Evolutionary conservation across 2,888 invertebrate genomes (phyloP).

Genomic region (Calliphora vomitoria): DNA sequence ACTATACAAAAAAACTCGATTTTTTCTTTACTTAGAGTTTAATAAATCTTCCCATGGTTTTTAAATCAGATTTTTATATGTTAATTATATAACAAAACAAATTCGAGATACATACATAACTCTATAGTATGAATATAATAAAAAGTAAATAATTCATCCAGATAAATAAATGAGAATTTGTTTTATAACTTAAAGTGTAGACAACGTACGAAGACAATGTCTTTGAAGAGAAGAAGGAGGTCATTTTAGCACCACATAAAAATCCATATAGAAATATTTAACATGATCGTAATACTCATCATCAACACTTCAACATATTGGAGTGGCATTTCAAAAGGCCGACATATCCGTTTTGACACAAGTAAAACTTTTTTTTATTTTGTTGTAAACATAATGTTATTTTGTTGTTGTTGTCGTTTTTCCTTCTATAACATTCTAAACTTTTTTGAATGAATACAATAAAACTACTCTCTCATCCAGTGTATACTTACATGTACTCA

Average conservation of each 20-base stretch:
- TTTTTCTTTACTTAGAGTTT: too few relatives aligned
- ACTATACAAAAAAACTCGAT: too few relatives aligned
- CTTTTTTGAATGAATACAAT: slow-evolving; percentile 30
- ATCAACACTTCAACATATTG: slow-evolving; percentile 61
- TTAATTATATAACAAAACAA: slow-evolving; percentile 27
- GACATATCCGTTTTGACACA: slow-evolving; percentile 75
- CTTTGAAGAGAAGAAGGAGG: slow-evolving; percentile 43
- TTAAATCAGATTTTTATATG: neutral
- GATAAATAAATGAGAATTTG: slow-evolving; percentile 15
- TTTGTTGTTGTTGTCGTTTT: neutral
- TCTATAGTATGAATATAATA: neutral
- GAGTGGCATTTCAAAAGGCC: slow-evolving; percentile 72
- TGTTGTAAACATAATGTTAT: neutral
- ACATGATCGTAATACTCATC: slow-evolving; percentile 56
- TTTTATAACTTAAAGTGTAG: slow-evolving; percentile 12
- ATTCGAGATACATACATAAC: slow-evolving; percentile 8
- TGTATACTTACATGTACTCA: neutral
- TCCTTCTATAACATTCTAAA: slow-evolving; percentile 44
- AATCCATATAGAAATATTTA: slow-evolving; percentile 44
- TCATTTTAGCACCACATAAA: slow-evolving; percentile 44
- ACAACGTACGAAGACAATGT: neutral
- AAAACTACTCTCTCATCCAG: slow-evolving; percentile 19
- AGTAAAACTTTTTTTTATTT: slow-evolving; percentile 56
- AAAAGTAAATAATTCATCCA: neutral
- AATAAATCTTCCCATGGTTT: neutral